phyloP scores from a whole-genome alignment of 2,797 vertebrate genomes.

The Tragelaphus oryx region DNA sequence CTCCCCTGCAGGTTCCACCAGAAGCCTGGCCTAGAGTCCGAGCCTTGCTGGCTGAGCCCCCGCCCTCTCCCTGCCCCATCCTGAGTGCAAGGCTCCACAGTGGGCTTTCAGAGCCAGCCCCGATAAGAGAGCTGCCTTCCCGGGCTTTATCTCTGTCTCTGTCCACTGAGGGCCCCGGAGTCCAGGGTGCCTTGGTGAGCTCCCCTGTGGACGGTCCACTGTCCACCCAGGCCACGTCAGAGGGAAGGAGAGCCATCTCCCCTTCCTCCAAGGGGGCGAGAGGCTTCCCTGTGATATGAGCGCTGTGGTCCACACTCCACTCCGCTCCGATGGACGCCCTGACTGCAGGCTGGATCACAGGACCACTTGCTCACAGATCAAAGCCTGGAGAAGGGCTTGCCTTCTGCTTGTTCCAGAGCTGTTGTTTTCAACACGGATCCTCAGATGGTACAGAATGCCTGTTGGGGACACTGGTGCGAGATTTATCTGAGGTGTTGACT shows the following conservation, averaged over 20 bases:
- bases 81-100: accelerated
- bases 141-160: accelerated
- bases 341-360: accelerated
- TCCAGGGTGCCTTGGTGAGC: accelerated
- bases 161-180: accelerated
- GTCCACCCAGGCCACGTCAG: accelerated
- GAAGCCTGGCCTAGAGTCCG: neutral
- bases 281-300: accelerated
- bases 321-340: accelerated
- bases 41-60: neutral
- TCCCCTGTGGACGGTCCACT: accelerated
- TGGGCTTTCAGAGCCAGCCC: neutral
- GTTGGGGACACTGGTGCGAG: accelerated
- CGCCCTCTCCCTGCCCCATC: accelerated
- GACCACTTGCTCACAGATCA: neutral
- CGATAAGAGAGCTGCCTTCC: neutral
- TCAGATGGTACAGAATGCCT: accelerated
- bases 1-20: no score
- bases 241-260: neutral
- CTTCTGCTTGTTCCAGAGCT: neutral
- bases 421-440: accelerated
- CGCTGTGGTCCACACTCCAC: accelerated
- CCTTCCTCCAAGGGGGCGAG: neutral
- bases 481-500: neutral
- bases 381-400: accelerated